phyloP scores from a whole-genome alignment of 2,113 vertebrate genomes.

The Leptodactylus fuscus region DNA sequence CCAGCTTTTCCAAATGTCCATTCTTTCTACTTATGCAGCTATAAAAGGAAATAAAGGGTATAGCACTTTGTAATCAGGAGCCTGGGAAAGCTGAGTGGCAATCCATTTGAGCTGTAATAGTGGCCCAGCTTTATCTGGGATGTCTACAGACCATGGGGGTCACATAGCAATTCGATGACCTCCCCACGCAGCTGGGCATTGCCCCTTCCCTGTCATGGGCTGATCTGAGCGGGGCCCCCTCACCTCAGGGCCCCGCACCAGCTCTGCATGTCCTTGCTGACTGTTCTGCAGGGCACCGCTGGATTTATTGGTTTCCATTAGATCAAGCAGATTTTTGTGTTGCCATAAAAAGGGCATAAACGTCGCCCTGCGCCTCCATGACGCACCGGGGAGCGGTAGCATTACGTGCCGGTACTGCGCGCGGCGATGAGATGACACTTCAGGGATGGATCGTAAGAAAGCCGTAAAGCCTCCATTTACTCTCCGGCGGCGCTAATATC shows the following conservation, averaged over 20 bases:
- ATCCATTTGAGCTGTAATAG: too few relatives aligned
- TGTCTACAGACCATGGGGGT: too few relatives aligned
- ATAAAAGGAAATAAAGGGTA: too few relatives aligned
- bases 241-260: neutral
- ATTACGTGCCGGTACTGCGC: conserved; percentile 4
- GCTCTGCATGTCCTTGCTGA: neutral
- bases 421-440: neutral
- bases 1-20: too few relatives aligned
- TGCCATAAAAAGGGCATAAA: conserved; percentile 21
- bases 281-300: neutral
- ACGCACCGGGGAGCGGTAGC: neutral
- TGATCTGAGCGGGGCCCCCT: neutral
- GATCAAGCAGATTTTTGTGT: neutral
- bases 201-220: too few relatives aligned
- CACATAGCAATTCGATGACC: too few relatives aligned
- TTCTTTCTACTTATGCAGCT: too few relatives aligned
- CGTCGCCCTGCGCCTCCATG: neutral
- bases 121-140: too few relatives aligned
- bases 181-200: too few relatives aligned
- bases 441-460: conserved; percentile 16
- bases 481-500: neutral
- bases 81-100: too few relatives aligned
- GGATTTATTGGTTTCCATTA: neutral
- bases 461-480: conserved; percentile 15
- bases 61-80: too few relatives aligned